phyloP scores from a whole-genome alignment of 2,113 vertebrate species.

The Phodopus roborovskii region DNA sequence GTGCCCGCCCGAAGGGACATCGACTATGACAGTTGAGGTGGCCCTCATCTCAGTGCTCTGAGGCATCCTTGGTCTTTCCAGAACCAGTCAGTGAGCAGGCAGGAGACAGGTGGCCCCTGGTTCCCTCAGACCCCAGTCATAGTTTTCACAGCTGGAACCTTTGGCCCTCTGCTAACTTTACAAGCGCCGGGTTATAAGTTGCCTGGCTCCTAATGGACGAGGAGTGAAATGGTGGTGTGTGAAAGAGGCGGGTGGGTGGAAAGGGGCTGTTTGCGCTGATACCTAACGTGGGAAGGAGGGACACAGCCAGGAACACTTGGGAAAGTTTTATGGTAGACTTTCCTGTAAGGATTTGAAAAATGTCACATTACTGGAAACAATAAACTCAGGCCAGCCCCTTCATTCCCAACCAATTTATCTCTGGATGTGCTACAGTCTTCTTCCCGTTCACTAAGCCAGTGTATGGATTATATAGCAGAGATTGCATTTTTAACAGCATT shows the following conservation, averaged over 20 bases:
- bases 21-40: not conserved
- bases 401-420: not conserved
- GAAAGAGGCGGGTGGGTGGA: not conserved
- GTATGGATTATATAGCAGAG: not conserved
- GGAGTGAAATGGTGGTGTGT: not conserved
- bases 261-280: accelerated
- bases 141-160: not conserved
- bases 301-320: not conserved
- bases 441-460: not conserved
- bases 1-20: not conserved
- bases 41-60: not conserved
- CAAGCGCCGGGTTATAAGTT: not conserved
- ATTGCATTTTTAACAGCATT: not conserved
- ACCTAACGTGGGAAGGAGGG: not conserved
- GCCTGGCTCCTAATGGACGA: not conserved
- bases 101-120: not conserved
- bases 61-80: not conserved
- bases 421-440: not conserved
- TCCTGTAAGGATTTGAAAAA: not conserved
- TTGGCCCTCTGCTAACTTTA: not conserved
- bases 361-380: not conserved
- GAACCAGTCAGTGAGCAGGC: not conserved
- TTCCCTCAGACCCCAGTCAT: not conserved
- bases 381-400: not conserved
- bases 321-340: not conserved